Conservation (phyloP, 2,888 invertebrate genomes). For the Epsilonema sp. region DNA sequence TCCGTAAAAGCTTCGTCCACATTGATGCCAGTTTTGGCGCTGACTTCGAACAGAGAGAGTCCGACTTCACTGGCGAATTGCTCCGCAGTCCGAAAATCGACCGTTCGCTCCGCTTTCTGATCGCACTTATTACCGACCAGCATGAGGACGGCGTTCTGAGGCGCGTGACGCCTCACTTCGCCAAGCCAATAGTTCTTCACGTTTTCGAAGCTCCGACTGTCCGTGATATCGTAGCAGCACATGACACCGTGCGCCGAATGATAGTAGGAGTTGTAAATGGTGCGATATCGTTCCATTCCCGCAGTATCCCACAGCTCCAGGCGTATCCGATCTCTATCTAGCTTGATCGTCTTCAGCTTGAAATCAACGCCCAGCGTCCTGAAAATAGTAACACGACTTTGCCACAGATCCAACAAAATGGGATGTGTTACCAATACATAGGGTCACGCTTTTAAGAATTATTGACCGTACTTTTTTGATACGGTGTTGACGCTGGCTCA, state of each 20-base stretch:
- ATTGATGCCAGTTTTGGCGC: constrained; percentile 27
- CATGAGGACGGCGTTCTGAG: constrained; percentile 27
- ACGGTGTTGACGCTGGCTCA: too few relatives aligned
- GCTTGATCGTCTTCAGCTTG: constrained; percentile 28
- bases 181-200: constrained; percentile 27
- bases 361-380: constrained; percentile 28
- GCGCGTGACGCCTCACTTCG: constrained; percentile 25
- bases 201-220: constrained; percentile 21
- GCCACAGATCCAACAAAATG: too few relatives aligned
- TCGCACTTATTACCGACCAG: constrained; percentile 29
- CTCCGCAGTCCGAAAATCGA: constrained; percentile 7
- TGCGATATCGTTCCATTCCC: constrained; percentile 13
- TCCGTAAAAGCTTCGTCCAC: constrained; percentile 27
- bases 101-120: constrained; percentile 18
- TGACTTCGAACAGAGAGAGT: constrained; percentile 27
- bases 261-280: constrained; percentile 29
- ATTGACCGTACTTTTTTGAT: too few relatives aligned
- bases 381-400: constrained; percentile 20
- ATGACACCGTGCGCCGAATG: constrained; percentile 29
- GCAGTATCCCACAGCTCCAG: constrained; percentile 15
- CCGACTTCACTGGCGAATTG: constrained; percentile 22
- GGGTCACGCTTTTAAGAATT: too few relatives aligned
- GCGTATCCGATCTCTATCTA: constrained; percentile 23
- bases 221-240: constrained; percentile 26
- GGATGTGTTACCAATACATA: too few relatives aligned